phyloP scores from a whole-genome alignment of 1,140 invertebrate genomes.

The Drosophila ananassae region DNA sequence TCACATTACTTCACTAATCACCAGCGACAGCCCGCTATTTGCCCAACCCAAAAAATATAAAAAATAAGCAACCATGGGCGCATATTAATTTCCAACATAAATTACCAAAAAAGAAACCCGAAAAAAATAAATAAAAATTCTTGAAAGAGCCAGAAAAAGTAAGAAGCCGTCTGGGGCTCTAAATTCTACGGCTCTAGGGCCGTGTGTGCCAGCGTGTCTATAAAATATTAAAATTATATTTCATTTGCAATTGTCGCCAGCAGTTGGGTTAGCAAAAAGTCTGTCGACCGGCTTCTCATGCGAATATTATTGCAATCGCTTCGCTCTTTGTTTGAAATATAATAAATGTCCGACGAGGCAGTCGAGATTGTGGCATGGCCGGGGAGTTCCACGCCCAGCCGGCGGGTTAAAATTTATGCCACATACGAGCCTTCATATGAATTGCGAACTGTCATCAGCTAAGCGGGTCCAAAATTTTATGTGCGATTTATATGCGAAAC shows the following conservation, averaged over 20 bases:
- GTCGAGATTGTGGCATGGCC: conserved; percentile 17
- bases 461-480: conserved; percentile 52
- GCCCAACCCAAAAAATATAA: conserved; percentile 36
- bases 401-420: conserved; percentile 64
- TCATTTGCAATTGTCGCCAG: conserved; percentile 77
- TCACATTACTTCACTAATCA: conserved; percentile 77
- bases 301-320: conserved; percentile 39
- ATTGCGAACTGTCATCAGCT: conserved; percentile 66
- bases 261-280: conserved; percentile 42
- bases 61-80: conserved; percentile 36
- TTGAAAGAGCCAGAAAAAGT: conserved; percentile 2
- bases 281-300: conserved; percentile 22
- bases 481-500: conserved; percentile 62
- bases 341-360: conserved; percentile 66
- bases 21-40: conserved; percentile 46
- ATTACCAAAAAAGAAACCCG: conserved; percentile 47
- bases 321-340: conserved; percentile 58
- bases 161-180: conserved; percentile 30
- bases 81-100: conserved; percentile 78
- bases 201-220: conserved; percentile 49
- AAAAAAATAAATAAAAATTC: conserved; percentile 25
- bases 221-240: conserved; percentile 82
- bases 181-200: conserved; percentile 25
- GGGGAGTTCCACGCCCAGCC: conserved; percentile 35
- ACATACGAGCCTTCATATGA: conserved; percentile 57